These are phyloP conservation scores for Molorchus minor DNA, from an alignment of 2,888 invertebrate genomes.

Conservation along the genomic window DNA sequence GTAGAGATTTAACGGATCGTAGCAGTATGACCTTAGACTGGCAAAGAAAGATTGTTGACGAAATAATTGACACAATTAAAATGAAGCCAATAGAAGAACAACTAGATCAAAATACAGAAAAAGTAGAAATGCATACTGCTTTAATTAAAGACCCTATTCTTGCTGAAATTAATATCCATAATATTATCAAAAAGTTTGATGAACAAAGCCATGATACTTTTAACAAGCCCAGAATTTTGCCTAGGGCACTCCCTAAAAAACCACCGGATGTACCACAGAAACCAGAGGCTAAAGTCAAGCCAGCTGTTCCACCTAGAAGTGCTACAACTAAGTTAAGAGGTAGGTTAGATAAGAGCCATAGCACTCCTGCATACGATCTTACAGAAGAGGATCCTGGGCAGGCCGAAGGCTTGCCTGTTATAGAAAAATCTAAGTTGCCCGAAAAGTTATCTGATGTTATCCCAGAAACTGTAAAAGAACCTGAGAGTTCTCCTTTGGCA, in stretches of 20 bases:
- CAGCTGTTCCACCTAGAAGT: slow-evolving; percentile 56
- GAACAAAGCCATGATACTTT: slow-evolving; percentile 43
- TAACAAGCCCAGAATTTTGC: slow-evolving; percentile 53
- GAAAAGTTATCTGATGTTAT: slow-evolving; percentile 39
- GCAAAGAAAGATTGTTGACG: slow-evolving; percentile 54
- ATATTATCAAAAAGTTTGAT: slow-evolving; percentile 61
- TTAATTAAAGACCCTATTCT: slow-evolving; percentile 52
- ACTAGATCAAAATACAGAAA: slow-evolving; percentile 13
- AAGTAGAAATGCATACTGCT: background rate
- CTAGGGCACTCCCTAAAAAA: slow-evolving; percentile 52
- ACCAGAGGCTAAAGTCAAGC: slow-evolving; percentile 51
- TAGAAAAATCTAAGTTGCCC: slow-evolving; percentile 22
- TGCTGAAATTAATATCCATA: slow-evolving; percentile 59
- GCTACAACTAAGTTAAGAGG: slow-evolving; percentile 61
- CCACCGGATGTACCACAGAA: slow-evolving; percentile 57
- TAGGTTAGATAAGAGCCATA: slow-evolving; percentile 80
- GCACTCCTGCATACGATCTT: slow-evolving; percentile 81
- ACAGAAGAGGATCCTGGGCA: slow-evolving; percentile 42
- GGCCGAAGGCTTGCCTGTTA: slow-evolving; percentile 25
- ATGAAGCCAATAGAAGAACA: slow-evolving; percentile 36
- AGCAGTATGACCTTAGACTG: slow-evolving; percentile 59
- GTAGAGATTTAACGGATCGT: slow-evolving; percentile 59
- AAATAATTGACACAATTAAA: slow-evolving; percentile 48
- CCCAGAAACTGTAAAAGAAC: slow-evolving; percentile 26
- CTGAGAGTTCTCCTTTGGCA: slow-evolving; percentile 31